These are phyloP conservation scores for Phrixothrix hirtus DNA, from an alignment of 2,888 invertebrate species.

Conservation along the genomic window DNA sequence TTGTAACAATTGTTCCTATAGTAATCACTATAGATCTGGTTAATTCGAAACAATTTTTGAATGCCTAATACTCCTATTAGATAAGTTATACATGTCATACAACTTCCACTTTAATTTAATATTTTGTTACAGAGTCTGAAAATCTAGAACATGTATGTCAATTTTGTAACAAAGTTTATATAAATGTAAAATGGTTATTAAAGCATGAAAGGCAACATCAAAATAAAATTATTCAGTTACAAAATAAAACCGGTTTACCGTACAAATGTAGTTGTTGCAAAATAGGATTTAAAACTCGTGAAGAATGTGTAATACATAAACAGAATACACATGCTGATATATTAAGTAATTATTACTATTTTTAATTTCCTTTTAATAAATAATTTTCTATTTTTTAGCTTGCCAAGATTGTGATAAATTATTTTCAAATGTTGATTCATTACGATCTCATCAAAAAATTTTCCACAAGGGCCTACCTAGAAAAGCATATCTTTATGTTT, in stretches of 20 bases:
- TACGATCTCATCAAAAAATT: constrained; percentile 54
- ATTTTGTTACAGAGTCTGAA: background rate
- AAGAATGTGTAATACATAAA: constrained; percentile 53
- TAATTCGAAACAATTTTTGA: too few species aligned
- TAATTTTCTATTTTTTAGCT: constrained; percentile 41
- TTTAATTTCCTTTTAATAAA: constrained; percentile 10
- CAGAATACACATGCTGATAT: constrained; percentile 51
- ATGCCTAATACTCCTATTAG: too few species aligned
- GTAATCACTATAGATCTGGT: too few species aligned
- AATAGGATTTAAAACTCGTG: constrained; percentile 49
- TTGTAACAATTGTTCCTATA: too few species aligned
- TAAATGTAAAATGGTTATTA: constrained; percentile 39
- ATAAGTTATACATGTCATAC: too few species aligned
- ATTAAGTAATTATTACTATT: constrained; percentile 43
- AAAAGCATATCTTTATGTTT: constrained; percentile 47
- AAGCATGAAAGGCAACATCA: constrained; percentile 43
- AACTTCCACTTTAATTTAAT: too few species aligned
- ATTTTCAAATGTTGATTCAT: constrained; percentile 54
- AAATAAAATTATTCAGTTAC: constrained; percentile 5
- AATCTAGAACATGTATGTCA: constrained; percentile 30
- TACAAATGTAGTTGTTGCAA: constrained; percentile 53
- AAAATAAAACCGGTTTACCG: constrained; percentile 4
- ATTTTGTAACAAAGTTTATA: constrained; percentile 42
- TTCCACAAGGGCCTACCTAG: constrained; percentile 41
- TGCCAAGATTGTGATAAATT: constrained; percentile 57